A percentile compares a stretch with the other conserved stretches of the same genome.
phyloP scores from a whole-genome alignment of 2,888 invertebrate species.

The Pseudanteris insignis region DNA sequence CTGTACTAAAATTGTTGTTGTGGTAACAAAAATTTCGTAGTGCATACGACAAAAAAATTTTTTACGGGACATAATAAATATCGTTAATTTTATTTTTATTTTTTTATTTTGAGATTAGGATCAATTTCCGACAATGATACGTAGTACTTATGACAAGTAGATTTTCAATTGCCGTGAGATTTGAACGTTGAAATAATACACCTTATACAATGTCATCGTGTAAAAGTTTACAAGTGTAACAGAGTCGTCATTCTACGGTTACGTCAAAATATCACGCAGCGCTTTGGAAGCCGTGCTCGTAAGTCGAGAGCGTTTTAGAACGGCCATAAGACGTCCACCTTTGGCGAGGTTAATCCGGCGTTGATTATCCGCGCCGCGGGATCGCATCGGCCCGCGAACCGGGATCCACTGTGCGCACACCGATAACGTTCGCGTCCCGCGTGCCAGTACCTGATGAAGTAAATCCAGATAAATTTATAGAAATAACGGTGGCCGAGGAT shows the following conservation, averaged over 20 bases:
- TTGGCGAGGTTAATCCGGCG: slow-evolving; percentile 46
- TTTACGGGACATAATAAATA: too few relatives aligned
- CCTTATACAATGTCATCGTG: too few relatives aligned
- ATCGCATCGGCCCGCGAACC: slow-evolving; percentile 39
- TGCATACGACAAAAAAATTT: too few relatives aligned
- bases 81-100: too few relatives aligned
- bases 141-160: too few relatives aligned
- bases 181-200: too few relatives aligned
- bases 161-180: too few relatives aligned
- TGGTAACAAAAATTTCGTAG: too few relatives aligned
- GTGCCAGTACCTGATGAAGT: slow-evolving; percentile 33
- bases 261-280: slow-evolving; percentile 27
- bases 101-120: too few relatives aligned
- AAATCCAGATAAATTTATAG: slow-evolving; percentile 40
- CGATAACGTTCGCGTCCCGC: slow-evolving; percentile 20
- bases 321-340: slow-evolving; percentile 36
- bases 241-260: slow-evolving; percentile 39
- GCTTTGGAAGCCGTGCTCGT: slow-evolving; percentile 26
- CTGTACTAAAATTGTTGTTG: too few relatives aligned
- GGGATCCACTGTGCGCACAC: slow-evolving; percentile 34
- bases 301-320: slow-evolving; percentile 31
- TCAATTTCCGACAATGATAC: too few relatives aligned
- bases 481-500: slow-evolving; percentile 33
- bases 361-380: slow-evolving; percentile 49
- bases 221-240: slow-evolving; percentile 11